These are phyloP conservation scores for Nomada hirtipes DNA, from an alignment of 2,888 invertebrate genomes.

Conservation along the genomic window DNA sequence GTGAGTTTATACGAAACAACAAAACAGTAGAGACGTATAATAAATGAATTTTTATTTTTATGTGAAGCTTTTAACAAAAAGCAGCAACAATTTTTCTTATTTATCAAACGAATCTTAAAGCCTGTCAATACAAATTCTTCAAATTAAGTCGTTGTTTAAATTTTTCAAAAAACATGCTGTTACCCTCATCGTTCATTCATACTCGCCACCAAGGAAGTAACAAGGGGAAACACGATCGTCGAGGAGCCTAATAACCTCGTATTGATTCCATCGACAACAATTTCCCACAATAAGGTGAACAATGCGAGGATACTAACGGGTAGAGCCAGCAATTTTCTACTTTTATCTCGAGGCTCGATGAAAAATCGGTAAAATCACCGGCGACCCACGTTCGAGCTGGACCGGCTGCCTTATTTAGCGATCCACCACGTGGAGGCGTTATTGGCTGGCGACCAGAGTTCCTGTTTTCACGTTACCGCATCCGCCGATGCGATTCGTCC, in stretches of 20 bases:
- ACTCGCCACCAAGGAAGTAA: slow-evolving; percentile 8
- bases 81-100: background rate
- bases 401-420: slow-evolving; percentile 62
- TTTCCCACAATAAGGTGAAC: slow-evolving; percentile 63
- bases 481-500: slow-evolving; percentile 59
- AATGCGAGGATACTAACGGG: slow-evolving; percentile 36
- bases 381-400: slow-evolving; percentile 61
- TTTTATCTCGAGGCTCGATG: slow-evolving; percentile 50
- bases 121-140: no score
- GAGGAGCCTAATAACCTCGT: slow-evolving; percentile 45
- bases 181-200: no score
- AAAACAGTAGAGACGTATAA: background rate
- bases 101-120: no score
- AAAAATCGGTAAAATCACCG: slow-evolving; percentile 55
- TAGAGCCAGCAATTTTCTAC: slow-evolving; percentile 43
- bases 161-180: no score
- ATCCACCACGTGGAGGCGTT: slow-evolving; percentile 66
- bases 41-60: no score
- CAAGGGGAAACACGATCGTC: slow-evolving; percentile 16
- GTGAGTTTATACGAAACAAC: slow-evolving; percentile 34
- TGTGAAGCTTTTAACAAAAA: no score
- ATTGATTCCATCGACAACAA: slow-evolving; percentile 60
- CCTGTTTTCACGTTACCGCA: slow-evolving; percentile 62
- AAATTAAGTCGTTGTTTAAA: no score
- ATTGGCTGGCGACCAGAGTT: slow-evolving; percentile 61